Conservation (phyloP, 1,140 invertebrate genomes). For the Oryctes rhinoceros region DNA sequence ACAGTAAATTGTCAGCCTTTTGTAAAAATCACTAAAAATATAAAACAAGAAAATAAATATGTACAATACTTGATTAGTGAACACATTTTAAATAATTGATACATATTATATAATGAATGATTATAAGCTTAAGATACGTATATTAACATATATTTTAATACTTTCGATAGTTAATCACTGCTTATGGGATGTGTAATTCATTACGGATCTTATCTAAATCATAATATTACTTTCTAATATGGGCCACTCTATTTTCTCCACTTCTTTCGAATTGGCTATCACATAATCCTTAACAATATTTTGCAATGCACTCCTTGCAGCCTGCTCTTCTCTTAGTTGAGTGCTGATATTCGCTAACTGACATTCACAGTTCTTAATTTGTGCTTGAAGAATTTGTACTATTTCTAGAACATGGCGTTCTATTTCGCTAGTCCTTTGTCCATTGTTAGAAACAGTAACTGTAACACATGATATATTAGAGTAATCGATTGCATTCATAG, state of each 20-base stretch:
- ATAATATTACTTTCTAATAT: conserved; percentile 54
- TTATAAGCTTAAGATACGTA: not conserved
- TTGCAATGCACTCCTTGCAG: conserved; percentile 56
- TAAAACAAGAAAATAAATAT: conserved; percentile 13
- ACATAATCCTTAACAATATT: conserved; percentile 57
- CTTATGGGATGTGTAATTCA: not conserved
- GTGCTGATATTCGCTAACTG: conserved; percentile 53
- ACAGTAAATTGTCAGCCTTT: conserved; percentile 14
- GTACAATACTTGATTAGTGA: conserved; percentile 22
- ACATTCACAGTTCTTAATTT: conserved; percentile 56
- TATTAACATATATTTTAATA: conserved; percentile 1
- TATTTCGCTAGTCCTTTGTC: conserved; percentile 42
- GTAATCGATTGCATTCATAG: conserved; percentile 1
- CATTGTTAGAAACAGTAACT: conserved; percentile 26
- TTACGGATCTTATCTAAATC: not conserved
- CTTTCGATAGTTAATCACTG: not conserved
- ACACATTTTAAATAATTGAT: conserved; percentile 23
- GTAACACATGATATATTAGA: conserved; percentile 33
- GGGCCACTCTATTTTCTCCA: conserved; percentile 55
- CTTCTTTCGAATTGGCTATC: conserved; percentile 51
- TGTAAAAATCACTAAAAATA: not conserved
- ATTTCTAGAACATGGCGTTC: conserved; percentile 49
- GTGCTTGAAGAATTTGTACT: conserved; percentile 52
- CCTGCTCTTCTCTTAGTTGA: conserved; percentile 57
- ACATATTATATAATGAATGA: not conserved